Conservation (phyloP, 2,888 invertebrate genomes). For the Lepetodrilus schrolli region DNA sequence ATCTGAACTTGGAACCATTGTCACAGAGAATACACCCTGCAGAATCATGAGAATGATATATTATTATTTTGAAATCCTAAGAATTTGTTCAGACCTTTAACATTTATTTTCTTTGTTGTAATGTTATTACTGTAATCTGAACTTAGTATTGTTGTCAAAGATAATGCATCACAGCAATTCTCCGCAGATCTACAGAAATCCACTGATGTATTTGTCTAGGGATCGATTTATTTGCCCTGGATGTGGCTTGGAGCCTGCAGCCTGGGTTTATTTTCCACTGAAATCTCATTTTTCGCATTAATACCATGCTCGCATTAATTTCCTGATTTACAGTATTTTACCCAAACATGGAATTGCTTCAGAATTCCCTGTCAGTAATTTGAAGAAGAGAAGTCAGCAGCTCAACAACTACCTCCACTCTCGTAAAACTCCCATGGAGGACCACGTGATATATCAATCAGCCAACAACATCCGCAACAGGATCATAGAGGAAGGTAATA, state of each 20-base stretch:
- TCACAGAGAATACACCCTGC: too few relatives aligned
- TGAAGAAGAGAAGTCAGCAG: conserved; percentile 36
- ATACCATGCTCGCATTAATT: too few relatives aligned
- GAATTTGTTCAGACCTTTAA: background rate
- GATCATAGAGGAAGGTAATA: conserved; percentile 28
- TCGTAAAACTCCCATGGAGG: conserved; percentile 39
- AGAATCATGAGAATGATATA: too few relatives aligned
- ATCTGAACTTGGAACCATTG: too few relatives aligned
- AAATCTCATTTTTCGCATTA: too few relatives aligned
- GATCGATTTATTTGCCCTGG: too few relatives aligned
- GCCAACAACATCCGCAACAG: conserved; percentile 30
- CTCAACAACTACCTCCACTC: conserved; percentile 39
- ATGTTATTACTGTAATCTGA: background rate
- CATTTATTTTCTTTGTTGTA: background rate
- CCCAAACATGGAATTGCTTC: background rate
- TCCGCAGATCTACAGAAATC: too few relatives aligned
- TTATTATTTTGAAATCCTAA: too few relatives aligned
- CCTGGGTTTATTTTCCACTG: too few relatives aligned
- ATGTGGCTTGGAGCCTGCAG: too few relatives aligned
- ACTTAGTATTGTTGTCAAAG: background rate
- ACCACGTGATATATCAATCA: conserved; percentile 23
- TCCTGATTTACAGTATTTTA: too few relatives aligned
- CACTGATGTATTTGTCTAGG: too few relatives aligned
- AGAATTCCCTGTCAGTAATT: conserved; percentile 41
- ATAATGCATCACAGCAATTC: background rate